Percentiles rank a stretch among this genome's conserved stretches.
Conservation (phyloP, 92 coral and sea anemone species). For the Phenganax subtilis region DNA sequence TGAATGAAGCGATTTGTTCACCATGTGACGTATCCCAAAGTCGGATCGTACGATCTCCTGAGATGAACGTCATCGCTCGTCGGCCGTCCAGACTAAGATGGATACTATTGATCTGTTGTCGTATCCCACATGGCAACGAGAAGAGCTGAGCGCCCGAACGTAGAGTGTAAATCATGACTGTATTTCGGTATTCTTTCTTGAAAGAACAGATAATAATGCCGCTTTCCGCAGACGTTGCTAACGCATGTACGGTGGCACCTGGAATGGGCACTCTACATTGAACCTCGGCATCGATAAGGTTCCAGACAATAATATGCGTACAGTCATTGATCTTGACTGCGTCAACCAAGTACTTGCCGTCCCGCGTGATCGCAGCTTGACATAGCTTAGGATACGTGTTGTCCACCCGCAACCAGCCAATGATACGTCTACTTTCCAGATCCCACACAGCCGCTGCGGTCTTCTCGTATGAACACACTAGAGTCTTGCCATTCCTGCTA, state of each 20-base stretch:
- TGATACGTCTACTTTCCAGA: slow-evolving; percentile 60
- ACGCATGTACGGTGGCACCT: slow-evolving; percentile 78
- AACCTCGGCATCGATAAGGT: slow-evolving; percentile 78
- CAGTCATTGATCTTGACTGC: slow-evolving; percentile 70
- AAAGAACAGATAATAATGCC: slow-evolving; percentile 78
- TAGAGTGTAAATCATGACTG: slow-evolving; percentile 77
- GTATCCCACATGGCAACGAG: slow-evolving; percentile 73
- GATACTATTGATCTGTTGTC: slow-evolving; percentile 79
- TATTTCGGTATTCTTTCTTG: slow-evolving; percentile 69
- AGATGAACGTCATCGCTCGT: slow-evolving; percentile 72
- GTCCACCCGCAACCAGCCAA: slow-evolving; percentile 65
- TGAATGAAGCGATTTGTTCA: slow-evolving; percentile 71
- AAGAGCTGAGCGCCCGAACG: slow-evolving; percentile 63
- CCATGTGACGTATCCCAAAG: slow-evolving; percentile 83
- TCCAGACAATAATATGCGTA: slow-evolving; percentile 88
- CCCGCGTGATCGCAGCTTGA: slow-evolving; percentile 79
- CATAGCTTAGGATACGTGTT: slow-evolving; percentile 82
- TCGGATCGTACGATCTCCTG: slow-evolving; percentile 77
- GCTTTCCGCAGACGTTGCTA: slow-evolving; percentile 76
- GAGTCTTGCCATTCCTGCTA: slow-evolving; percentile 76
- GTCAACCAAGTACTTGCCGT: slow-evolving; percentile 87
- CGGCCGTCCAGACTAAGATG: slow-evolving; percentile 77
- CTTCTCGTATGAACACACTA: slow-evolving; percentile 86
- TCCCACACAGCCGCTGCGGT: slow-evolving; percentile 87
- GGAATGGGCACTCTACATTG: slow-evolving; percentile 80